phyloP scores from a whole-genome alignment of 2,113 vertebrate genomes.

The Ovibos moschatus region DNA sequence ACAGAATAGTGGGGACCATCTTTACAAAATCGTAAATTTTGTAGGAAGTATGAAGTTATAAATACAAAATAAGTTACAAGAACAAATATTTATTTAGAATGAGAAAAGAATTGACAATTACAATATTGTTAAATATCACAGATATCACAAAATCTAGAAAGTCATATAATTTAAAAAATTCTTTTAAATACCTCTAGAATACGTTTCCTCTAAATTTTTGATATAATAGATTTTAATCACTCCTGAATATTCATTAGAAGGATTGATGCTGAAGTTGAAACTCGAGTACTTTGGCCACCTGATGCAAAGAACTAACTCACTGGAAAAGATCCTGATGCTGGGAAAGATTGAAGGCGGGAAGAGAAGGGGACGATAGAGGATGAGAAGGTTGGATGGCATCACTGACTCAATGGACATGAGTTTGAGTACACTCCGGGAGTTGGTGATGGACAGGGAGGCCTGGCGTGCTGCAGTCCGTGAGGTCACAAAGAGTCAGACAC shows the following conservation, averaged over 20 bases:
- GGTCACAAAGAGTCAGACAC: rapidly evolving
- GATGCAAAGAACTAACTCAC: background rate
- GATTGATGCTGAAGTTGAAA: background rate
- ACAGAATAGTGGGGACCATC: background rate
- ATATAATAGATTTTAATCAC: background rate
- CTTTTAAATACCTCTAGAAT: background rate
- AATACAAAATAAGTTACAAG: background rate
- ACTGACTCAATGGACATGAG: background rate
- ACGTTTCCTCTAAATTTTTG: background rate
- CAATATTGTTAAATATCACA: background rate
- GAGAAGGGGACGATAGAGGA: background rate
- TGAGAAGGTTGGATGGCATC: background rate
- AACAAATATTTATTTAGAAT: no score
- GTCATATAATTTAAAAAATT: background rate
- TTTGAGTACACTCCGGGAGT: background rate
- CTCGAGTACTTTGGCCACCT: background rate
- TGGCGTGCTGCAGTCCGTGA: background rate
- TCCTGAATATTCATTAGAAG: background rate
- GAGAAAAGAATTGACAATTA: background rate
- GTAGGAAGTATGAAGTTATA: background rate
- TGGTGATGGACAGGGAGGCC: background rate
- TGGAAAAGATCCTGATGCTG: background rate
- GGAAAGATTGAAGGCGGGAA: background rate
- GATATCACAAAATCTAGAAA: background rate
- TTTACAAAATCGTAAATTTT: background rate